phyloP scores from a whole-genome alignment of 2,888 invertebrate species.

The Lypha dubia region DNA sequence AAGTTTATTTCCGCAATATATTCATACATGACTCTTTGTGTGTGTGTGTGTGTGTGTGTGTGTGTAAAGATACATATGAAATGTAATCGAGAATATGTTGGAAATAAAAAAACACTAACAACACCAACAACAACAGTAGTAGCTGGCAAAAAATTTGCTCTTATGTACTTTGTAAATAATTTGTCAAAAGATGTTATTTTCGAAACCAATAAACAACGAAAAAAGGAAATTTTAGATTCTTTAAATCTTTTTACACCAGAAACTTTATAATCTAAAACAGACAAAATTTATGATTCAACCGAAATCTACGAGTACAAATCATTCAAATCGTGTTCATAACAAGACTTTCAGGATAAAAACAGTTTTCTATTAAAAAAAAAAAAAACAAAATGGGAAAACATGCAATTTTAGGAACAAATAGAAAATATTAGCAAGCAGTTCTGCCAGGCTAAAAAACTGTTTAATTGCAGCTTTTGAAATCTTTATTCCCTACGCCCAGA shows the following conservation, averaged over 20 bases:
- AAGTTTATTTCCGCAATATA: constrained; percentile 40
- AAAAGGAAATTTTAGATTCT: constrained; percentile 24
- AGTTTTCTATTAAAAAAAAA: no score
- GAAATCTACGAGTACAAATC: no score
- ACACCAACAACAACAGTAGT: constrained; percentile 27
- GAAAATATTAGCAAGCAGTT: no score
- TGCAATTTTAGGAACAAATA: no score
- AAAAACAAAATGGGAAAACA: no score
- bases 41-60: neutral
- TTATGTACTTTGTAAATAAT: constrained; percentile 73
- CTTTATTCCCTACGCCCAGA: no score
- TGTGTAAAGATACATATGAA: constrained; percentile 49
- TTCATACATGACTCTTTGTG: neutral
- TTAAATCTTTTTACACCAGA: constrained; percentile 26
- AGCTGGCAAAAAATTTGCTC: constrained; percentile 48
- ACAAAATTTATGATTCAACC: neutral
- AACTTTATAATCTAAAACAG: neutral
- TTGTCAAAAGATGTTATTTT: constrained; percentile 72
- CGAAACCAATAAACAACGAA: constrained; percentile 59
- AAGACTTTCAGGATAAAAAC: no score
- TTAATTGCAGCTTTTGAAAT: no score
- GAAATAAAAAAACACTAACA: constrained; percentile 37
- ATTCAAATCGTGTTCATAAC: no score
- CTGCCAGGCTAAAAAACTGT: no score
- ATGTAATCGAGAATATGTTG: constrained; percentile 54